Evolutionary conservation across 1,140 invertebrate species (phyloP), one percentile per base, ranked within the genome.

Genomic region (Nephotettix cincticeps): DNA sequence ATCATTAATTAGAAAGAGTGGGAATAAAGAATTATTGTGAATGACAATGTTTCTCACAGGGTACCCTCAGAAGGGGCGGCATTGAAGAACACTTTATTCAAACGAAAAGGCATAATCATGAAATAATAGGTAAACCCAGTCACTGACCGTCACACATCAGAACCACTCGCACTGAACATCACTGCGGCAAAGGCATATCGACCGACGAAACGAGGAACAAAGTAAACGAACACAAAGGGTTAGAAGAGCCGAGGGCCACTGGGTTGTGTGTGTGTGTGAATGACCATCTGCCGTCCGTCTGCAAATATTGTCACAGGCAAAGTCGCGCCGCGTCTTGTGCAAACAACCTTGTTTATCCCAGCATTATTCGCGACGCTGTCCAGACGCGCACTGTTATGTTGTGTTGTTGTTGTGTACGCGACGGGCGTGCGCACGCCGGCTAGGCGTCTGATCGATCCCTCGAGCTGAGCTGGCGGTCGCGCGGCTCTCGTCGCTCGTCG

Each of bases 351-450:
- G 56, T 61, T 61, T 61, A 61, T 27, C 23, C 21, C 23, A 11
- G 11, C 23, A 54, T 11, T 54, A 54, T 17, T 54, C 47, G 14
- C 27, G 14, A 61, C 56, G 21, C 21, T 21, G 4, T 11, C 47
- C 14, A 51, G 56, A 14, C 25, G 56, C 56, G 14, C 25, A 21
- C 21, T 61, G 56, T 27, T 11, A 4, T 61, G 25, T 61, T 27
- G 56, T 61, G 56, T 61, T 61, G 56, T 61, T 61, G 56, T 61
- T 61, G 56, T 61, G 56, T 61, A 27, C 56, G 4, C 56, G 56
- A 9, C 56, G 56, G 14, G 25, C 56, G 4, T 29, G 56, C 56
- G 56, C 56, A 14, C 2, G 6, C 27, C 27, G 56, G 23, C 1
- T 61, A n/a, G 13, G 47, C 56, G 4, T 6, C 47, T 27, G 29